Base-by-base conservation (phyloP, 2,113 vertebrate genomes). In the Salvelinus fontinalis region DNA sequence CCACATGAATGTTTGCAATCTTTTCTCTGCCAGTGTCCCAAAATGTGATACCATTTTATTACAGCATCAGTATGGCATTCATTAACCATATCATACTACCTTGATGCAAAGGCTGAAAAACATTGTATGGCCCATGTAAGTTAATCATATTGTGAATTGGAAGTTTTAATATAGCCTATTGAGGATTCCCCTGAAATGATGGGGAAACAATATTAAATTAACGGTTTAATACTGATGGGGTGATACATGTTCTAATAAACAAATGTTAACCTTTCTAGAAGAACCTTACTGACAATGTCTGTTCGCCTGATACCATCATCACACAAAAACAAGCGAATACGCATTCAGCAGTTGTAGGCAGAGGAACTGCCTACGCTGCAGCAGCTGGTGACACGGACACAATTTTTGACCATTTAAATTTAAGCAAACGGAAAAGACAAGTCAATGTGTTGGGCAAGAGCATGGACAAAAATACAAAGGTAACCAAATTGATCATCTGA, bases 401-500 rank as follows among this genome's bases (percentile, higher is more conserved):
- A 77, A 75, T 73, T 64, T 59, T 70, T 79, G 84, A 91, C 84
- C 67, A 59, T 59, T 83, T 87, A 87, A 80, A 59, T 59, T 83
- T 87, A 88, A 80, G 84, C 65, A 71, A 90, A 80, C 79, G 5
- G 70, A 87, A 85, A 79, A 75, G 82, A 73, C 79, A 85, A 78
- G 67, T 59, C 73, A 70, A 11, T 29, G 59, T 67, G 75, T 74
- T 57, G 62, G 67, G 82, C 24, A 86, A 88, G 82, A 93, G 89
- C 84, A 84, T 73, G 79, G 68, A 88, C 71, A 92, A 85, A 91
- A 90, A 83, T 60, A 85, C 74, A 83, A 94, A 96, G 96, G 96
- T 98, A 89, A 93, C 90, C 24, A 71, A 9, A 39, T 2, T 8
- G 7, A 39, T 71, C 2, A 34, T 31, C 6, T 27, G 1, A 26